Percentiles rank a stretch among this genome's conserved stretches.
phyloP scores from a whole-genome alignment of 2,113 vertebrate genomes.

The Corythornis cristatus region DNA sequence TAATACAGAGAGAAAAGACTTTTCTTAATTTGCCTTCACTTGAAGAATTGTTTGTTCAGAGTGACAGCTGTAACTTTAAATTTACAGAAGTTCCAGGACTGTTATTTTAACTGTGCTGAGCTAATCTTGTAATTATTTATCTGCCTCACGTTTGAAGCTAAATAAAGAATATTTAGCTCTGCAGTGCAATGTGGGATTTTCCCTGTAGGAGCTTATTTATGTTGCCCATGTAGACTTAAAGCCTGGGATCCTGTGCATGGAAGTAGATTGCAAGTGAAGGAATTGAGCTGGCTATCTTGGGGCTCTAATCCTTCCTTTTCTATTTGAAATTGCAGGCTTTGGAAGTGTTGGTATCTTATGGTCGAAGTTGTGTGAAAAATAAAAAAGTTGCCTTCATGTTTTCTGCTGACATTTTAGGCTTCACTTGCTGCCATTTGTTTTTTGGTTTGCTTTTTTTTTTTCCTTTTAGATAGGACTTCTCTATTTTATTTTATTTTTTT shows the following conservation, averaged over 20 bases:
- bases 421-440: not conserved
- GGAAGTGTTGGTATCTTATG: not conserved
- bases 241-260: not conserved
- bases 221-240: not conserved
- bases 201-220: not conserved
- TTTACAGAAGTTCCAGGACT: not conserved
- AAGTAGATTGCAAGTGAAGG: constrained; percentile 13
- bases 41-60: not conserved
- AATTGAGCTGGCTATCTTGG: not conserved
- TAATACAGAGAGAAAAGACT: not conserved
- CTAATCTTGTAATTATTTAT: constrained; percentile 10
- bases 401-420: constrained; percentile 14
- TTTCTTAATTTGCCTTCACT: not conserved
- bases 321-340: not conserved
- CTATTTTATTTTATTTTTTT: not conserved
- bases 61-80: not conserved
- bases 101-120: not conserved
- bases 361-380: not conserved
- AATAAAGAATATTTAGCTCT: not conserved
- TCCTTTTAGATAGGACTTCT: not conserved
- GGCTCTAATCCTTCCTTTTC: not conserved
- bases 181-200: not conserved
- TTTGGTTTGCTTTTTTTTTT: not conserved
- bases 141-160: not conserved
- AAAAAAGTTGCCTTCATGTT: not conserved